A percentile compares a stretch with the other conserved stretches of the same genome.
Evolutionary conservation across 2,888 invertebrate genomes (phyloP).

Genomic region (Venusia cambrica): DNA sequence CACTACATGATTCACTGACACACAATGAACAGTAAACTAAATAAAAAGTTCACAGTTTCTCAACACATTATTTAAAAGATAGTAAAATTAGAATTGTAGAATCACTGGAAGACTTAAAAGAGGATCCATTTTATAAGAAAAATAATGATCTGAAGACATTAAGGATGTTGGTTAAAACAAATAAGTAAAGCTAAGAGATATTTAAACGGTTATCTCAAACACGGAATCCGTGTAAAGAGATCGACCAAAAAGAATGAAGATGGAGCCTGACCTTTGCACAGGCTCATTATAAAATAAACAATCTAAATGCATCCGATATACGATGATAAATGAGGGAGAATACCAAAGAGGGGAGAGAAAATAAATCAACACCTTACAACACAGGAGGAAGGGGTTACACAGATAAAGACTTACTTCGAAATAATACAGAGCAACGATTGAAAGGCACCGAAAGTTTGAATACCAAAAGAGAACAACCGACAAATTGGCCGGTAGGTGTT

Average conservation of each 20-base stretch:
- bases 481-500: slow-evolving; percentile 66
- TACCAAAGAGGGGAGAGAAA: slow-evolving; percentile 33
- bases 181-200: slow-evolving; percentile 20
- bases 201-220: slow-evolving; percentile 27
- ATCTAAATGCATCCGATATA: slow-evolving; percentile 48
- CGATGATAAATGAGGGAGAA: slow-evolving; percentile 49
- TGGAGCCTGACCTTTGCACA: slow-evolving; percentile 32
- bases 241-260: slow-evolving; percentile 26
- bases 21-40: no score
- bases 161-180: slow-evolving; percentile 7
- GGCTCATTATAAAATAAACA: slow-evolving; percentile 53
- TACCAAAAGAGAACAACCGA: slow-evolving; percentile 54
- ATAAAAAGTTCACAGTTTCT: no score
- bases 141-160: no score
- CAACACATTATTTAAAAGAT: no score
- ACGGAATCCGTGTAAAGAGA: slow-evolving; percentile 29
- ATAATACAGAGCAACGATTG: slow-evolving; percentile 29
- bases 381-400: slow-evolving; percentile 27
- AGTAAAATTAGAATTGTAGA: no score
- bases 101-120: no score
- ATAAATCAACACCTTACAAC: slow-evolving; percentile 42
- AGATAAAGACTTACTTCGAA: slow-evolving; percentile 31
- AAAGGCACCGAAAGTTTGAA: slow-evolving; percentile 39
- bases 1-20: no score
- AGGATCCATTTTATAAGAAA: no score